Percentiles rank a stretch among this genome's conserved stretches.
These are phyloP conservation scores for Pterostichus madidus DNA, from an alignment of 2,888 invertebrate species.

Conservation along the genomic window DNA sequence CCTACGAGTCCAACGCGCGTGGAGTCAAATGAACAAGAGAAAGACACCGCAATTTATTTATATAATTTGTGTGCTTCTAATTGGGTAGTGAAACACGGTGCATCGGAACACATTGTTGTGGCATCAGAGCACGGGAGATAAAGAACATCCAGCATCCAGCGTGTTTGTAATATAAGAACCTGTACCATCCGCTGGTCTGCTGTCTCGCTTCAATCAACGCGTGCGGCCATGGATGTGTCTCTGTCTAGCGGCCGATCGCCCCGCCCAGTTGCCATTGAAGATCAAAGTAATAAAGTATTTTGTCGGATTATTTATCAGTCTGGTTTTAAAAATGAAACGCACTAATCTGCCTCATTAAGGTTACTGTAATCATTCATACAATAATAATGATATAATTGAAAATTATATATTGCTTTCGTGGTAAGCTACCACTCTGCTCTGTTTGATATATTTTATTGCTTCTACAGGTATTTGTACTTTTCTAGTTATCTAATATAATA, in stretches of 20 bases:
- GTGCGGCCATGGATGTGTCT: neutral
- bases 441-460: constrained; percentile 6
- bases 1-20: neutral
- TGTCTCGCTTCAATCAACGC: constrained; percentile 26
- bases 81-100: constrained; percentile 64
- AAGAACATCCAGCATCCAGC: constrained; percentile 51
- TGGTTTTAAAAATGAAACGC: constrained; percentile 66
- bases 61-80: constrained; percentile 66
- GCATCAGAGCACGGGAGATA: constrained; percentile 39
- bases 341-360: constrained; percentile 66
- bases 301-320: constrained; percentile 67
- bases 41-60: constrained; percentile 56
- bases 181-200: constrained; percentile 35
- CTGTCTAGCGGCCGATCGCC: constrained; percentile 30
- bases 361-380: constrained; percentile 63
- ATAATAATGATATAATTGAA: constrained; percentile 66
- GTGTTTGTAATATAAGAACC: constrained; percentile 60
- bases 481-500: neutral
- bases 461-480: neutral
- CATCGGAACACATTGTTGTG: constrained; percentile 63
- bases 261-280: constrained; percentile 64
- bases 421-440: neutral
- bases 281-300: constrained; percentile 67
- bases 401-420: constrained; percentile 62
- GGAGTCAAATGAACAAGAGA: neutral